These are phyloP conservation scores for Drosophila algonquin DNA, from an alignment of 2,888 invertebrate species.

Conservation along the genomic window DNA sequence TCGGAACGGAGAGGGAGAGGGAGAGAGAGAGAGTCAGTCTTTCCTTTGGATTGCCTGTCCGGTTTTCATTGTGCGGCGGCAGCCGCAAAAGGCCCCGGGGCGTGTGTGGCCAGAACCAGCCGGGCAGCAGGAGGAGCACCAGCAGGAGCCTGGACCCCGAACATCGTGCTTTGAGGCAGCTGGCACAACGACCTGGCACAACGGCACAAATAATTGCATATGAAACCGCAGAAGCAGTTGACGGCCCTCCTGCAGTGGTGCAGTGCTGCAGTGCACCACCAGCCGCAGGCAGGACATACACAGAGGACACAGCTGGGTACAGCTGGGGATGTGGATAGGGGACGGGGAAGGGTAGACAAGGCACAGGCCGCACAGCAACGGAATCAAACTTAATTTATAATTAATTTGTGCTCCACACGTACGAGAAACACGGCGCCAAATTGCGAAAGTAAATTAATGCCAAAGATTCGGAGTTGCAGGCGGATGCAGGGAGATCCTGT, in stretches of 20 bases:
- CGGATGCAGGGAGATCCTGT: neutral
- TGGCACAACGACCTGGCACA: constrained; percentile 20
- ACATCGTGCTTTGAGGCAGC: constrained; percentile 8
- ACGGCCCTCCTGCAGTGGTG: constrained; percentile 41
- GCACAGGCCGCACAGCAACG: constrained; percentile 17
- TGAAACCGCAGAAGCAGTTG: constrained; percentile 76
- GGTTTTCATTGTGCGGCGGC: constrained; percentile 29
- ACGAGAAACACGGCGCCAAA: constrained; percentile 9
- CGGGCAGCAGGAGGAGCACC: neutral
- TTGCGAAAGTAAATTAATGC: constrained; percentile 41
- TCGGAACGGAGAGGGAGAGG: constrained; percentile 6
- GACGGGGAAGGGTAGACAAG: neutral
- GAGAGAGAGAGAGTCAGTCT: neutral
- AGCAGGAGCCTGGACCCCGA: neutral
- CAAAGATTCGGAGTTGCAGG: constrained; percentile 19
- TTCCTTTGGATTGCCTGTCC: constrained; percentile 31
- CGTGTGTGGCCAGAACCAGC: neutral
- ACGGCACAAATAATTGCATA: constrained; percentile 74
- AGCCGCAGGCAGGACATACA: constrained; percentile 47
- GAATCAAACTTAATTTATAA: constrained; percentile 63
- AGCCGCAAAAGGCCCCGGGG: constrained; percentile 20
- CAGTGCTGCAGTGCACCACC: constrained; percentile 38
- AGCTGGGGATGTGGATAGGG: neutral
- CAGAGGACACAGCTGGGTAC: constrained; percentile 15
- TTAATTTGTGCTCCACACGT: constrained; percentile 60